These are phyloP conservation scores for Mythimna albipuncta DNA, from an alignment of 2,888 invertebrate genomes.

Conservation along the genomic window DNA sequence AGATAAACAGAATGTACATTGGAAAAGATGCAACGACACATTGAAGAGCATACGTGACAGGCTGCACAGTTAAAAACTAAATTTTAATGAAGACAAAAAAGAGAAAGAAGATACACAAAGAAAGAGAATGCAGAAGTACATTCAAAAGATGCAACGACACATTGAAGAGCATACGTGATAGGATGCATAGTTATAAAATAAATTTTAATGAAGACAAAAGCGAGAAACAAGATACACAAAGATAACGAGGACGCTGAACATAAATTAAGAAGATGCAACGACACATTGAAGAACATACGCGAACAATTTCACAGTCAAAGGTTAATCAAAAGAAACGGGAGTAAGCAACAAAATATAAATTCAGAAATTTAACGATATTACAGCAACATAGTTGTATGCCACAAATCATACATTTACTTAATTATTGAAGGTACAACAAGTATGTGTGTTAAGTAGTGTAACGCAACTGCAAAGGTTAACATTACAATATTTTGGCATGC, in stretches of 20 bases:
- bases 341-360: neutral
- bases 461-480: slow-evolving; percentile 51
- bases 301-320: neutral
- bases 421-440: slow-evolving; percentile 26
- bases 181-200: too few species aligned
- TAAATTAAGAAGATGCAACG: neutral
- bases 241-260: too few species aligned
- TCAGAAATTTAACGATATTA: slow-evolving; percentile 4
- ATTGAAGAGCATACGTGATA: too few species aligned
- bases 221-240: neutral
- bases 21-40: too few species aligned
- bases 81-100: neutral
- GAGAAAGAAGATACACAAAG: too few species aligned
- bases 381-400: slow-evolving; percentile 19
- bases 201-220: neutral
- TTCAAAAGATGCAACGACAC: too few species aligned
- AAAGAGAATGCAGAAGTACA: too few species aligned
- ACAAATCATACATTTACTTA: slow-evolving; percentile 46
- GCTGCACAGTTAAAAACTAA: too few species aligned
- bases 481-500: slow-evolving; percentile 46
- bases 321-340: neutral
- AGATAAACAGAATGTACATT: neutral
- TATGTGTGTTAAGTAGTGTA: slow-evolving; percentile 44
- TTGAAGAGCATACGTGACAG: too few species aligned
- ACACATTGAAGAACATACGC: neutral